phyloP scores from a whole-genome alignment of 2,797 vertebrate species.

The Adrianichthys oophorus region DNA sequence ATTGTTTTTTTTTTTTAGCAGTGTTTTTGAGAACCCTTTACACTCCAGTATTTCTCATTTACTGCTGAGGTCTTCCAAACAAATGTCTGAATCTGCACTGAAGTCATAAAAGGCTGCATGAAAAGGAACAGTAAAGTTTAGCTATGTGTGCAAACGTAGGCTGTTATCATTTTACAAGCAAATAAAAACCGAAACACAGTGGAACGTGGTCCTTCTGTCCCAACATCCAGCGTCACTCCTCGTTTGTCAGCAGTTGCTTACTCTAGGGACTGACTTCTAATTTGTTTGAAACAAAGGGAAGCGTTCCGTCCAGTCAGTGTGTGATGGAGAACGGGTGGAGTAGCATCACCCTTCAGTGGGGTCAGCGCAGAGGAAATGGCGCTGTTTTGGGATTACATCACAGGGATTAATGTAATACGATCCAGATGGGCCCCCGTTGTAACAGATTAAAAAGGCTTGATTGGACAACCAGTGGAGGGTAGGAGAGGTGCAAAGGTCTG shows the following conservation, averaged over 20 bases:
- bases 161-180: constrained; percentile 50
- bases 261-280: neutral
- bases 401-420: constrained; percentile 74
- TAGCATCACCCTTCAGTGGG: constrained; percentile 18
- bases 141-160: constrained; percentile 10
- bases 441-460: constrained; percentile 66
- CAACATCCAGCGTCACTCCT: constrained; percentile 6
- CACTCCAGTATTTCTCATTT: neutral
- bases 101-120: constrained; percentile 24
- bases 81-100: constrained; percentile 17
- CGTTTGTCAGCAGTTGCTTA: constrained; percentile 2
- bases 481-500: constrained; percentile 46
- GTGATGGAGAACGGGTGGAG: neutral
- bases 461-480: constrained; percentile 59
- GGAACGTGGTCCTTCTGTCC: neutral
- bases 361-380: constrained; percentile 41
- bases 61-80: constrained; percentile 33
- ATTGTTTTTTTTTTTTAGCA: too few relatives aligned
- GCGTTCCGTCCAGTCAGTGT: neutral
- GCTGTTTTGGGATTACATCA: constrained; percentile 75
- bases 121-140: constrained; percentile 16
- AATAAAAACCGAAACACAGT: neutral
- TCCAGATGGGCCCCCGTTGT: constrained; percentile 73
- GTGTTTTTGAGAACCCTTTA: too few relatives aligned
- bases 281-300: neutral